Base-by-base conservation (phyloP, 2,797 vertebrate genomes). In the Microcaecilia unicolor region DNA sequence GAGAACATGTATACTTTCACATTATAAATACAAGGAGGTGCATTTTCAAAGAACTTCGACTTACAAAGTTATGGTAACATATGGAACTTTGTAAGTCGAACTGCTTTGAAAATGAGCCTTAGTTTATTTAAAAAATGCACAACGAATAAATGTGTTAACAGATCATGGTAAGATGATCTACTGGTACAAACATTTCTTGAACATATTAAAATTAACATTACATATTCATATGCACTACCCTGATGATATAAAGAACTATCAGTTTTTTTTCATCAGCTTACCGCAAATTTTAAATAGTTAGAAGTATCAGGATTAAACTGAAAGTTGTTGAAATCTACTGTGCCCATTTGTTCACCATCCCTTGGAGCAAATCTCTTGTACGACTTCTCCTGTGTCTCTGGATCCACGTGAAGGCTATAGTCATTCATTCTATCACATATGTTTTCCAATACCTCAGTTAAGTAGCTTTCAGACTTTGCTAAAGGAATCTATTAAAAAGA, bases 401-500 rank as follows among this genome's bases (percentile, higher is more conserved):
- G 84, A 48, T 91, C 75, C 26, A 73, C 60, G 1, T 85, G 54
- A 3, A 83, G 74, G 18, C 75, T 76, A 34, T 88, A 87, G 53
- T 87, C 83, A 12, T 61, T 84, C 88, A 86, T 89, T 38, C 67
- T 78, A 39, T 64, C 51, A 22, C 88, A 87, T 25, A 88, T 70
- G 4, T 41, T 49, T 8, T 88, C 88, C 64, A 89, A 48, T 27
- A 91, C 73, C 56, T 89, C 86, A 0, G 31, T 70, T 18, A 88
- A 76, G 63, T 84, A 75, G 3, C 65, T 74, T 59, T 87, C 87
- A 1, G 88, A 88, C 47, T 76, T 83, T 31, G 73, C 83, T 7
- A 84, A 55, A 13, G 82, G 77, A 22, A 87, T 61, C 80, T 91
- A 28, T 6, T 1, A 3, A n/a, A n/a, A n/a, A n/a, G n/a, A n/a